A percentile compares a stretch with the other conserved stretches of the same genome.
Conservation (phyloP, 2,888 invertebrate species). For the Carpatolechia fugitivella region DNA sequence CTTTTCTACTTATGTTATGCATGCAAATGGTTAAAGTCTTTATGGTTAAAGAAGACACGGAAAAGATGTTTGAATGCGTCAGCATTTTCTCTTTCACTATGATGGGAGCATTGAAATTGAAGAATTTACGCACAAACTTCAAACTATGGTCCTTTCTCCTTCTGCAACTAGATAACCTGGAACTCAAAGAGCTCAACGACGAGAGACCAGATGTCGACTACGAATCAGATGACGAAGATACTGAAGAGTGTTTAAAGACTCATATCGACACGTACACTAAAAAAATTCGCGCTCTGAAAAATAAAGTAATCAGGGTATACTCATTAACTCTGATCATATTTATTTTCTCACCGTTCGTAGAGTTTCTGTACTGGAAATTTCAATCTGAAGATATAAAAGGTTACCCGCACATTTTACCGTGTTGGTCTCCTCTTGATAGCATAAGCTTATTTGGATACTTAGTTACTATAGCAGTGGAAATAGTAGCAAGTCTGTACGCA, state of each 20-base stretch:
- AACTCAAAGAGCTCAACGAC: constrained; percentile 35
- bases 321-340: constrained; percentile 43
- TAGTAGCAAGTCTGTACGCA: constrained; percentile 45
- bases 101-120: constrained; percentile 54
- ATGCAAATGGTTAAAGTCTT: constrained; percentile 43
- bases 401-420: constrained; percentile 55
- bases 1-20: constrained; percentile 22
- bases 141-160: constrained; percentile 44
- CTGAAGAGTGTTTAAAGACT: constrained; percentile 25
- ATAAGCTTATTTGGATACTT: constrained; percentile 39
- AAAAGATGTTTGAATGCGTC: constrained; percentile 51
- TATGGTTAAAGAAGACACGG: constrained; percentile 37
- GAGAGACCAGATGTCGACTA: constrained; percentile 26
- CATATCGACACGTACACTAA: constrained; percentile 39
- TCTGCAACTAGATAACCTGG: constrained; percentile 36
- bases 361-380: constrained; percentile 34
- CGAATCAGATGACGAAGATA: constrained; percentile 35
- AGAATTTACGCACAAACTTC: constrained; percentile 36
- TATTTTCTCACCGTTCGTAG: constrained; percentile 52
- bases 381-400: constrained; percentile 23
- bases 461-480: constrained; percentile 40
- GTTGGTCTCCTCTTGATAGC: constrained; percentile 48
- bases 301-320: constrained; percentile 44
- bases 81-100: constrained; percentile 53
- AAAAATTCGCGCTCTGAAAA: constrained; percentile 37